These are phyloP conservation scores for Erpornis zantholeuca DNA, from an alignment of 2,113 vertebrate species.

Conservation along the genomic window DNA sequence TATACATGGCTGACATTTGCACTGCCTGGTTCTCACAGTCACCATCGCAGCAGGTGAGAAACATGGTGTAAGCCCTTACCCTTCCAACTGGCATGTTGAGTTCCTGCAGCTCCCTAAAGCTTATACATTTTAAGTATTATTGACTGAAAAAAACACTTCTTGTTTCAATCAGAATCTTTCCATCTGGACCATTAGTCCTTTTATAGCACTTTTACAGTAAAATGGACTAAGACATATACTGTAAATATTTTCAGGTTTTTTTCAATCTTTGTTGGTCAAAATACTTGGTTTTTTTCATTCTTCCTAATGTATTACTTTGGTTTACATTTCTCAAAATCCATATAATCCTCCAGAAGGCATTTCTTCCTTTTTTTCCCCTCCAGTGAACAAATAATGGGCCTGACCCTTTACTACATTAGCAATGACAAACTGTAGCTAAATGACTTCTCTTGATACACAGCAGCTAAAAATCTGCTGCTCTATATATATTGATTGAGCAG, in stretches of 20 bases:
- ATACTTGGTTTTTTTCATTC: background rate
- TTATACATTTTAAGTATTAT: background rate
- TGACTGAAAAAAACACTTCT: background rate
- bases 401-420: background rate
- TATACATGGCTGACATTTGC: accelerated
- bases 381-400: background rate
- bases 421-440: background rate
- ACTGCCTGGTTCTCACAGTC: background rate
- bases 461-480: background rate
- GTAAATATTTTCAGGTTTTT: background rate
- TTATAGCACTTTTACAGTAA: background rate
- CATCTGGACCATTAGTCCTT: background rate
- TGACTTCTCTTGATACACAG: background rate
- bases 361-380: background rate
- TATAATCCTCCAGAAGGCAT: background rate
- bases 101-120: background rate
- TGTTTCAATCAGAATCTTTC: background rate
- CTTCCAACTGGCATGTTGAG: accelerated
- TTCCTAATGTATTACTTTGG: background rate
- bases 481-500: background rate
- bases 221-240: background rate
- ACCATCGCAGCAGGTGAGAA: background rate
- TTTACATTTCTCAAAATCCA: background rate
- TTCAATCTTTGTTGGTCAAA: background rate
- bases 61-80: background rate